Conservation (phyloP, 2,888 invertebrate genomes). For the Cecidostiba fungosa region DNA sequence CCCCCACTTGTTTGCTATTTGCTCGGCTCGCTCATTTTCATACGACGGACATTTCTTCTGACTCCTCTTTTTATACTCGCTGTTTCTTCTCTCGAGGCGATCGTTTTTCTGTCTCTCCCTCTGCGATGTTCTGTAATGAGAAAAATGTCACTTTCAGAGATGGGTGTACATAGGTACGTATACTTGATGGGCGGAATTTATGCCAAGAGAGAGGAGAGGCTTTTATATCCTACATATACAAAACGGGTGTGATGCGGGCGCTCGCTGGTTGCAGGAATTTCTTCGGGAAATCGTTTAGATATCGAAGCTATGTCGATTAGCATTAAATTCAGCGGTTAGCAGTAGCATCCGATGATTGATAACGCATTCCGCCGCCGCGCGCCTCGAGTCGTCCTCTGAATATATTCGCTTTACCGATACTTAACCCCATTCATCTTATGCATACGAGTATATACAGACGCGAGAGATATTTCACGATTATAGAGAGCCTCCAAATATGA, state of each 20-base stretch:
- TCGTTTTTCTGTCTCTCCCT: neutral
- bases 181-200: neutral
- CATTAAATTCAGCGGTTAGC: neutral
- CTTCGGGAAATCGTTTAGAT: constrained; percentile 2
- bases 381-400: neutral
- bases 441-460: neutral
- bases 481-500: neutral
- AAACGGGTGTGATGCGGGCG: neutral
- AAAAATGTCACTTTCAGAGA: constrained; percentile 34
- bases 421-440: neutral
- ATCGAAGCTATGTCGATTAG: neutral
- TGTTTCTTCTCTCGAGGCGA: neutral
- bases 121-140: constrained; percentile 20
- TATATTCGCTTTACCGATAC: neutral
- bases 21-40: constrained; percentile 29
- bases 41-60: constrained; percentile 10
- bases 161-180: neutral
- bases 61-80: neutral
- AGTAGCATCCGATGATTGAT: constrained; percentile 9
- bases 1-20: constrained; percentile 14
- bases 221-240: too few species aligned
- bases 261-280: neutral
- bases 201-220: neutral
- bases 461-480: neutral
- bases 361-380: neutral